These are phyloP conservation scores for Tachuris rubrigastra DNA, from an alignment of 2,113 vertebrate species.

Conservation along the genomic window DNA sequence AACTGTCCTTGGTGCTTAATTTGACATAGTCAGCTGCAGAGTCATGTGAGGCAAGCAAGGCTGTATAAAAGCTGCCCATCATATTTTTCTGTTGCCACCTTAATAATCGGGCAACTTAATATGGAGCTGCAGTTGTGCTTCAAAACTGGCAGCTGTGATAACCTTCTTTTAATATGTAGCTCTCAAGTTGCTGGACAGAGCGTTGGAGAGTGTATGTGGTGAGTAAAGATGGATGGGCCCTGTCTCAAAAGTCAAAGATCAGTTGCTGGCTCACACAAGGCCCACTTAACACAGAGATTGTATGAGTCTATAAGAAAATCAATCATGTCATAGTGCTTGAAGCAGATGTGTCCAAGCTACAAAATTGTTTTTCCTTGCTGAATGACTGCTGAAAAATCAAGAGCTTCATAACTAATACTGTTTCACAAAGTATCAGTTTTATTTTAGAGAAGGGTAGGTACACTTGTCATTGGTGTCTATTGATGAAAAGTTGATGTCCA, in stretches of 20 bases:
- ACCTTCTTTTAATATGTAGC: neutral
- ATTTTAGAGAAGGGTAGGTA: neutral
- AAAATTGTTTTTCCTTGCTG: neutral
- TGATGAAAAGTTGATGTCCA: neutral
- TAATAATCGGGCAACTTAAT: neutral
- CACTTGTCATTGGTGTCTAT: neutral
- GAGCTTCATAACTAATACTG: neutral
- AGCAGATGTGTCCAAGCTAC: neutral
- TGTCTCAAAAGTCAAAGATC: neutral
- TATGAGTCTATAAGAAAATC: neutral
- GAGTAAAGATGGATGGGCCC: neutral
- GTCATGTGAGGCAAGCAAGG: neutral
- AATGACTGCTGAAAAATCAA: neutral
- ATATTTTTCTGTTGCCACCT: neutral
- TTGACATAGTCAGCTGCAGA: neutral
- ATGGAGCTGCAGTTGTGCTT: neutral
- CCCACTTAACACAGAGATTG: neutral
- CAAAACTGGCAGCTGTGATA: neutral
- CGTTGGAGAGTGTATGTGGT: fast-evolving
- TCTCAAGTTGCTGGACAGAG: neutral
- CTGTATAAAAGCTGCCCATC: neutral
- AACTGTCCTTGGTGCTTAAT: neutral
- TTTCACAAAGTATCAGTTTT: neutral
- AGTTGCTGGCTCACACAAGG: neutral
- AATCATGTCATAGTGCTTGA: neutral